Percentiles rank a stretch among this genome's conserved stretches.
These are phyloP conservation scores for Pelecanus crispus DNA, from an alignment of 2,113 vertebrate genomes.

Conservation along the genomic window DNA sequence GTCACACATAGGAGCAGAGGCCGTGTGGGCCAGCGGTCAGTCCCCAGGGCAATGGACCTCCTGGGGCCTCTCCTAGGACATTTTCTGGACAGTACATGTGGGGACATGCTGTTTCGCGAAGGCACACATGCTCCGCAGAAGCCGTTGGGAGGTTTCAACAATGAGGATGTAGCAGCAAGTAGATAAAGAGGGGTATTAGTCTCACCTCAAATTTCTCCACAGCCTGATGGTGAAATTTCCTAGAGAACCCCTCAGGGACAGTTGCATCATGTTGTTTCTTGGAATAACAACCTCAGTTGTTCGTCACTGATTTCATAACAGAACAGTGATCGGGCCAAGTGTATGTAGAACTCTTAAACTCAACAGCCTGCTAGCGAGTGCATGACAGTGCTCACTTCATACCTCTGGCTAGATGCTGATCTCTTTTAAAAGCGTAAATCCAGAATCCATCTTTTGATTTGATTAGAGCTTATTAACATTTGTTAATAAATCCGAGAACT, in stretches of 20 bases:
- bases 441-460: neutral
- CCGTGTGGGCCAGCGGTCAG: rapidly evolving
- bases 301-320: neutral
- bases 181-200: neutral
- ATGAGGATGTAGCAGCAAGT: neutral
- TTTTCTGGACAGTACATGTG: neutral
- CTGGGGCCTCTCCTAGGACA: neutral
- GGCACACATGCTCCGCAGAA: neutral
- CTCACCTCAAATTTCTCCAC: neutral
- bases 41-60: neutral
- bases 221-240: neutral
- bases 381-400: rapidly evolving
- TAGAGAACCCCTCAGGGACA: neutral
- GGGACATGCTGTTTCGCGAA: neutral
- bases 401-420: neutral
- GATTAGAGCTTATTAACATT: neutral
- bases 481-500: neutral
- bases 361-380: neutral
- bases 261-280: neutral
- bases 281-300: neutral
- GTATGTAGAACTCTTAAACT: neutral
- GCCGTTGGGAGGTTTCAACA: rapidly evolving
- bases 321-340: neutral
- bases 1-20: neutral
- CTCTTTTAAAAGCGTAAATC: neutral